These are phyloP conservation scores for Darevskia mixta DNA, from an alignment of 2,797 vertebrate species.

Conservation along the genomic window DNA sequence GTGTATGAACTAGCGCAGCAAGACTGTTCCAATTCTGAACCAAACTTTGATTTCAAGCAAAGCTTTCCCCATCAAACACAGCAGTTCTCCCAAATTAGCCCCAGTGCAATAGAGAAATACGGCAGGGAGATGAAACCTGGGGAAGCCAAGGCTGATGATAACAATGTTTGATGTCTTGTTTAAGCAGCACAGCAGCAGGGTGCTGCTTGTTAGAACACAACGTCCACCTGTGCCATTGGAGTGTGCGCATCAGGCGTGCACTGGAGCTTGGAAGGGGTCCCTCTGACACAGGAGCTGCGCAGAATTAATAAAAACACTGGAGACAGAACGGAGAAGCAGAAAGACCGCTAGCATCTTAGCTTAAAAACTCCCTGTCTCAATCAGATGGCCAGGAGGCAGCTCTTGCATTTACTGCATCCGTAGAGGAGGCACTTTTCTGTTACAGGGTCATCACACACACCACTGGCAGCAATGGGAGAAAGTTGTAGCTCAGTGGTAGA, in stretches of 20 bases:
- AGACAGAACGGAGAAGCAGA: constrained; percentile 7
- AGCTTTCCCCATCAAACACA: background rate
- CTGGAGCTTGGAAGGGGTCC: background rate
- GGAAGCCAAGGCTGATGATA: background rate
- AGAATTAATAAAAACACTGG: background rate
- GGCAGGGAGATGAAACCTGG: background rate
- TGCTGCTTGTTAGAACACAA: constrained; percentile 5
- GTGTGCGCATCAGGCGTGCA: background rate
- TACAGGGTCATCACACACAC: background rate
- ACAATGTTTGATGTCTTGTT: constrained; percentile 31
- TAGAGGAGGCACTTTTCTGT: background rate
- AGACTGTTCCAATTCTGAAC: background rate
- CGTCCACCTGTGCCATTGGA: background rate
- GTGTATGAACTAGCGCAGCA: background rate
- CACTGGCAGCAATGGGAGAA: background rate
- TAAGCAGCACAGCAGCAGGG: constrained; percentile 20
- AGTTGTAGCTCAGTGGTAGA: no score
- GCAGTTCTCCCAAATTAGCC: constrained; percentile 22
- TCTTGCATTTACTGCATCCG: background rate
- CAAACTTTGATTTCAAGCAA: constrained; percentile 5
- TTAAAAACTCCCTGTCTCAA: background rate
- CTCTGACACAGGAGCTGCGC: background rate
- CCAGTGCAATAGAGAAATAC: background rate
- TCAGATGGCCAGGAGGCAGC: background rate
- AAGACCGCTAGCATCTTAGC: background rate